These are phyloP conservation scores for Sterna hirundo DNA, from an alignment of 2,113 vertebrate species.

Conservation along the genomic window DNA sequence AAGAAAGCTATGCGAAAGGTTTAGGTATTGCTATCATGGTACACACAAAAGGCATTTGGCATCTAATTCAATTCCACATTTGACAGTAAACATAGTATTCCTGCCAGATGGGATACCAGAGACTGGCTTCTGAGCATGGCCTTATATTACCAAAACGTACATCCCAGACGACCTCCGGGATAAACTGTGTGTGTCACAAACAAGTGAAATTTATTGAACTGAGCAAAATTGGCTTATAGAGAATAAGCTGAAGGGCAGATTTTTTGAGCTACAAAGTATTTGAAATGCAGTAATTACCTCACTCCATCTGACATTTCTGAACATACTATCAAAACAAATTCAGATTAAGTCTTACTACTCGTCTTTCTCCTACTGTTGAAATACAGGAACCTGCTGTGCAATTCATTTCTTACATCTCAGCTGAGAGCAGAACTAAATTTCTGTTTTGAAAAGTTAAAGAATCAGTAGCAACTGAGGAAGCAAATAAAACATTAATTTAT, in stretches of 20 bases:
- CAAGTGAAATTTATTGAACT: neutral
- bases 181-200: neutral
- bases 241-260: neutral
- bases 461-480: neutral
- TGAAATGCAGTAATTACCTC: neutral
- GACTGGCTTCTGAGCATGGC: neutral
- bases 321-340: neutral
- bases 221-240: neutral
- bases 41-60: neutral
- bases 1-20: neutral
- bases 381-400: neutral
- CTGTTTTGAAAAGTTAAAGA: neutral
- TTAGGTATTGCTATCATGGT: neutral
- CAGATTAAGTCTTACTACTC: neutral
- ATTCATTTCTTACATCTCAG: neutral
- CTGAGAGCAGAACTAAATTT: neutral
- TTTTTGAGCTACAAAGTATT: neutral
- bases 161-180: neutral
- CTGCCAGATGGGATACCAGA: neutral
- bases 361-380: neutral
- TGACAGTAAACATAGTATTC: neutral
- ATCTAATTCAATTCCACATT: neutral
- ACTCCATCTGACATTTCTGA: neutral
- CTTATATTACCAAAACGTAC: neutral
- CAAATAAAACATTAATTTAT: neutral